Percentiles rank a stretch among this genome's conserved stretches.
Evolutionary conservation across 2,797 vertebrate species (phyloP).

Genomic region (Takifugu ocellatus): DNA sequence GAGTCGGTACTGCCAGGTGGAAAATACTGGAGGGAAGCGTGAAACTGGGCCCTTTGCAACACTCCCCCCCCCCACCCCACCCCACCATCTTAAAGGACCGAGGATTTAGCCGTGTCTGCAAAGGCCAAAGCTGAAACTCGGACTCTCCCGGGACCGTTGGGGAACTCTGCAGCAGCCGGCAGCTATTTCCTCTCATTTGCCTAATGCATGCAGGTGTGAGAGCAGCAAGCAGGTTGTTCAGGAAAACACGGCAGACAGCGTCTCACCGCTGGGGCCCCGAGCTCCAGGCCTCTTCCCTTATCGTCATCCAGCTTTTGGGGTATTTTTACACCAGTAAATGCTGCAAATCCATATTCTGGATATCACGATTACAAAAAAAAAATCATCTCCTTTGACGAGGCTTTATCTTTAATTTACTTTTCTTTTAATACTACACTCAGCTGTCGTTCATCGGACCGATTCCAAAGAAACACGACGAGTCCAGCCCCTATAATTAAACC

Average conservation of each 20-base stretch:
- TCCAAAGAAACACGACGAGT: neutral
- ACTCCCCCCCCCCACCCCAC: conserved; percentile 8
- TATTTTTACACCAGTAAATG: no score
- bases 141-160: conserved; percentile 10
- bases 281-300: conserved; percentile 28
- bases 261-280: conserved; percentile 21
- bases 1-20: no score
- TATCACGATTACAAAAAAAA: no score
- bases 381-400: no score
- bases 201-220: conserved; percentile 35
- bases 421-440: neutral
- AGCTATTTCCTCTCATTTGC: conserved; percentile 16
- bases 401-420: neutral
- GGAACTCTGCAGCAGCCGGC: conserved; percentile 13
- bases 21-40: no score
- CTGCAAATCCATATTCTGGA: no score
- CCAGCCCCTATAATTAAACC: neutral
- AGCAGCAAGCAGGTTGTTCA: conserved; percentile 26
- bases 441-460: neutral
- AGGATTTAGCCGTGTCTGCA: conserved; percentile 33
- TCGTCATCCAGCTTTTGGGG: conserved; percentile 11
- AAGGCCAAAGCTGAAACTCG: conserved; percentile 14
- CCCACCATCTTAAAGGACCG: conserved; percentile 4
- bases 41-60: neutral
- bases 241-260: conserved; percentile 29